A percentile compares a stretch with the other conserved stretches of the same genome.
Evolutionary conservation across 2,113 vertebrate genomes (phyloP).

Genomic region (Entosphenus tridentatus): DNA sequence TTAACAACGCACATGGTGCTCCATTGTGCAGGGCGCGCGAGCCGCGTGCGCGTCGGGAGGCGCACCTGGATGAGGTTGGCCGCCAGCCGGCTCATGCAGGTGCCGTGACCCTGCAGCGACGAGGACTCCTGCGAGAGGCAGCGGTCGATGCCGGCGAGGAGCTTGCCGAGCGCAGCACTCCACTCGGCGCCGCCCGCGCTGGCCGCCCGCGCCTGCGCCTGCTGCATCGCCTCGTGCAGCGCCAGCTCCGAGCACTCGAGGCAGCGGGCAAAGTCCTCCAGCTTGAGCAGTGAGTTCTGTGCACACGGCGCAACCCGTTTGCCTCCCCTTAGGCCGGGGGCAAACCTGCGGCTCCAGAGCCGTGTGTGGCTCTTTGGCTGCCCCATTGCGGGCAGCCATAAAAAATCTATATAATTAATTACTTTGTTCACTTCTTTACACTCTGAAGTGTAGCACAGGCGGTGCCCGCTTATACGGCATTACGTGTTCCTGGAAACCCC

Average conservation of each 20-base stretch:
- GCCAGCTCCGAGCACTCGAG: constrained; percentile 68
- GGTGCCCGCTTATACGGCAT: no score
- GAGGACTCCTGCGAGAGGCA: constrained; percentile 32
- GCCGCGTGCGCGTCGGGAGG: no score
- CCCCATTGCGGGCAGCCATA: no score
- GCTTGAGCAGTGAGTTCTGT: constrained; percentile 62
- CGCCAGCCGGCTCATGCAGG: constrained; percentile 42
- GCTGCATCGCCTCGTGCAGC: constrained; percentile 69
- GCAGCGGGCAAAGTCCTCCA: constrained; percentile 55
- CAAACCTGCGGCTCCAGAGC: no score
- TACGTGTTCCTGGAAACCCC: no score
- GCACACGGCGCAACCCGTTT: neutral
- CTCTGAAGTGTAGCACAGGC: no score
- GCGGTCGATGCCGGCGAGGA: constrained; percentile 50
- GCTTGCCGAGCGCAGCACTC: constrained; percentile 50
- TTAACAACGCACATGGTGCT: no score
- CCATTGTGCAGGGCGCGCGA: no score
- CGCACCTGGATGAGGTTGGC: constrained; percentile 80
- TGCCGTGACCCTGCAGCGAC: constrained; percentile 29
- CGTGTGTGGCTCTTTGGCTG: no score
- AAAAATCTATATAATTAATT: no score
- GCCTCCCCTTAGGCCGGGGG: no score
- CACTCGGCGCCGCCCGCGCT: constrained; percentile 53
- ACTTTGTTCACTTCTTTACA: no score
- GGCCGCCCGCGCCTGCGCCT: constrained; percentile 35